These are phyloP conservation scores for Pseudochaenichthys georgianus DNA, from an alignment of 2,797 vertebrate species.

Conservation along the genomic window DNA sequence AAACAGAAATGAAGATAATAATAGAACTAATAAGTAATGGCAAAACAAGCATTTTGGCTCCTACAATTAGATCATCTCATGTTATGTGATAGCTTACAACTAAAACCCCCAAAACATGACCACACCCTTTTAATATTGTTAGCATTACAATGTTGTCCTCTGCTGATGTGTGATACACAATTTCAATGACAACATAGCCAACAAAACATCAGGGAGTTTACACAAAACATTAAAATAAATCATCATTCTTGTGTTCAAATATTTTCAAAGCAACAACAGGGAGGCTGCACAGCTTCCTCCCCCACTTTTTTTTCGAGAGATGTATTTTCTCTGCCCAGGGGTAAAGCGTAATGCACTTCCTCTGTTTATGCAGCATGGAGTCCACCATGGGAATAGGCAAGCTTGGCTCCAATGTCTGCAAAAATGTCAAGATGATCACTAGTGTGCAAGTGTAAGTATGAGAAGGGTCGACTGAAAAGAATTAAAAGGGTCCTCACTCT, in stretches of 20 bases:
- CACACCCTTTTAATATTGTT: constrained; percentile 3
- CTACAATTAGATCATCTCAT: neutral
- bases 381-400: constrained; percentile 52
- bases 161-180: neutral
- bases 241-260: constrained; percentile 18
- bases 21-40: too few relatives aligned
- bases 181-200: constrained; percentile 11
- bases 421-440: constrained; percentile 74
- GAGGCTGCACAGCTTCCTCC: neutral
- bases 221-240: constrained; percentile 40
- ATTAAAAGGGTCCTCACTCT: constrained; percentile 69
- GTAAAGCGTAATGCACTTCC: constrained; percentile 71
- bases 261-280: constrained; percentile 29
- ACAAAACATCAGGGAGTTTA: neutral
- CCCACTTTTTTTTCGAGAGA: neutral
- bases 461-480: constrained; percentile 60
- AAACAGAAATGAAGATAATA: too few relatives aligned
- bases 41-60: too few relatives aligned
- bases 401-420: constrained; percentile 60
- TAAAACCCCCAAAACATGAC: neutral
- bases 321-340: constrained; percentile 31
- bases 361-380: constrained; percentile 63
- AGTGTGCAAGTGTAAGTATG: constrained; percentile 68
- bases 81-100: neutral
- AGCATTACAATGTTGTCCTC: neutral